Evolutionary conservation across 1,140 invertebrate species (phyloP).

Genomic region (Ceratina japonica): DNA sequence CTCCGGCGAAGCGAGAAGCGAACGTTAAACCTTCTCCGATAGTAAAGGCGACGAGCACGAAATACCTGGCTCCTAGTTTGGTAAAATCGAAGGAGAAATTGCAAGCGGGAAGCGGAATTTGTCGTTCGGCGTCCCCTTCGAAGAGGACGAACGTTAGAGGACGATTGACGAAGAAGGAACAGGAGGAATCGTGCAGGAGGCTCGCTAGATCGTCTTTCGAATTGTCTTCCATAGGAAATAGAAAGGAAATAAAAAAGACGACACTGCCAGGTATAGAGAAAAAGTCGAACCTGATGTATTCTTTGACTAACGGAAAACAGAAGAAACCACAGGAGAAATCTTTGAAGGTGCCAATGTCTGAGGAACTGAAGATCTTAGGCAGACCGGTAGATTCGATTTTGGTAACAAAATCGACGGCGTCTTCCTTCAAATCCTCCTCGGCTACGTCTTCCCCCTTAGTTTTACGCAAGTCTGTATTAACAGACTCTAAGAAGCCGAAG

Average conservation of each 20-base stretch:
- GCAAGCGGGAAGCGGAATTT: neutral
- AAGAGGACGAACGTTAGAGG: slow-evolving; percentile 50
- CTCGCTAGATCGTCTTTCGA: slow-evolving; percentile 78
- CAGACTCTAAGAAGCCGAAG: slow-evolving; percentile 22
- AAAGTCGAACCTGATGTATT: too few relatives aligned
- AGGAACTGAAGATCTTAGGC: slow-evolving; percentile 77
- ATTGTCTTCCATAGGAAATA: slow-evolving; percentile 82
- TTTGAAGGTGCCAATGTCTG: slow-evolving; percentile 73
- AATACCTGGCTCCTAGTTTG: neutral
- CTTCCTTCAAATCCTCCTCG: slow-evolving; percentile 31
- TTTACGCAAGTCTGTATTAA: neutral
- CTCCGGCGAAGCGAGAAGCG: neutral
- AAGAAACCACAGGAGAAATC: slow-evolving; percentile 75
- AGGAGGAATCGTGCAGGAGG: slow-evolving; percentile 67
- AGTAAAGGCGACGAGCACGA: slow-evolving; percentile 4
- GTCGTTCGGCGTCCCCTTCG: neutral
- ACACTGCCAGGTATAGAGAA: slow-evolving; percentile 63
- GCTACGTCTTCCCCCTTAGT: neutral
- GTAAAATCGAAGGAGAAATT: slow-evolving; percentile 17
- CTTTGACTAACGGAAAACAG: slow-evolving; percentile 55
- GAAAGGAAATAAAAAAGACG: slow-evolving; percentile 76
- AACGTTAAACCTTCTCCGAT: slow-evolving; percentile 7
- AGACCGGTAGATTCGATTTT: slow-evolving; percentile 44
- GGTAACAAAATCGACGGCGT: slow-evolving; percentile 4
- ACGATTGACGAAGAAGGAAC: slow-evolving; percentile 66